Base-by-base conservation (phyloP, 1,140 invertebrate genomes). In the Lanistes nyassanus region DNA sequence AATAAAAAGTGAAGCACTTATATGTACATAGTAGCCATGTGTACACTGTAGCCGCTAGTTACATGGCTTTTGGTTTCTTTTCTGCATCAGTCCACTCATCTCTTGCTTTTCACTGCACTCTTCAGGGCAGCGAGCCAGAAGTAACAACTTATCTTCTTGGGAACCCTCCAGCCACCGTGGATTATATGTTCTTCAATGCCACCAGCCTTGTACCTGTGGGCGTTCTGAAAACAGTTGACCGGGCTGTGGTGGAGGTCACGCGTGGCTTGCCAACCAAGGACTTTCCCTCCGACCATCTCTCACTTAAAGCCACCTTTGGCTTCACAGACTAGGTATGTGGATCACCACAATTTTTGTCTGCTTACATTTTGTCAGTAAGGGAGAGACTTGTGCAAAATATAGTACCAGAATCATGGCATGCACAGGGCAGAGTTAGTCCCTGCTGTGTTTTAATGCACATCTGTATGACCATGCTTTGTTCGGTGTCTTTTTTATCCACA, bases 201-300 rank as follows among this genome's bases (percentile, higher is more conserved):
- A 68, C 62, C 56, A 77, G 76, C 56, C 60, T 85, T 42, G 76
- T 81, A 67, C 74, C 76, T 31, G 75, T 80, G 26, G 84, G 80
- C 34, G 80, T 82, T 2, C 60, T 83, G 36, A 74, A 83, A 69
- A 76, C 77, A 0, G 65, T 82, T 16, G 53, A 79, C 67, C 42
- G 78, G 36, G 56, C 62, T 23, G 75, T 66, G 29, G 70, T 85
- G 9, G 75, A 75, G 11, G 71, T 62, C 19, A 80, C 76, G 11
- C 77, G 81, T 26, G 81, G 81, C 6, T 79, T 85, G 39, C 84
- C 84, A n/a, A 64, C 74, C 42, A 36, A 37, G 31, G 74, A 78
- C 66, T 82, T 85, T 72, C 82, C 84, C 71, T 85, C 84, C 36
- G 84, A 85, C 75, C 84, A 85, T 73, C 72, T 85, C 47, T 84